Evolutionary conservation across 1,140 invertebrate species (phyloP).

Genomic region (Meloidogyne chitwoodi): DNA sequence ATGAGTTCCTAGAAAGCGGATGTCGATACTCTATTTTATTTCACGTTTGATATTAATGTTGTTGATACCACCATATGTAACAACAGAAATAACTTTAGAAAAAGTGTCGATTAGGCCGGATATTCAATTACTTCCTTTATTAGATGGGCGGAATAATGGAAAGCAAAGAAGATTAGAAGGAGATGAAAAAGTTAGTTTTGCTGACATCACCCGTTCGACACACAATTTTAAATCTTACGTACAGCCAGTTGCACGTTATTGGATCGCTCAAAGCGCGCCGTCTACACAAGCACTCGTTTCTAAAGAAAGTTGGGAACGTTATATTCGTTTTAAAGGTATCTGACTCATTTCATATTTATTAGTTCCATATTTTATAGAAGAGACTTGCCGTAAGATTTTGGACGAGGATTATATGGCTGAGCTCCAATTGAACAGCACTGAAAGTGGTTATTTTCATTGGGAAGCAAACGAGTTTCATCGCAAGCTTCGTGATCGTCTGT

Average conservation of each 20-base stretch:
- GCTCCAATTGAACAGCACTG: slow-evolving; percentile 11
- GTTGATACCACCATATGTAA: neutral
- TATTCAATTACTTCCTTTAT: neutral
- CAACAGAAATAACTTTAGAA: neutral
- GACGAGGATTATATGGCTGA: slow-evolving; percentile 12
- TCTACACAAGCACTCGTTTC: slow-evolving; percentile 13
- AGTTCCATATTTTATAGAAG: neutral
- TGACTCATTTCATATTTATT: neutral
- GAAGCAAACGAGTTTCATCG: slow-evolving; percentile 18
- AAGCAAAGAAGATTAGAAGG: neutral
- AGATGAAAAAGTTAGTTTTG: neutral
- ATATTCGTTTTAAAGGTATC: slow-evolving; percentile 1
- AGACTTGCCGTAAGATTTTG: slow-evolving; percentile 4
- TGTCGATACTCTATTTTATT: neutral
- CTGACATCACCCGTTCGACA: neutral
- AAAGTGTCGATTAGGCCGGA: neutral
- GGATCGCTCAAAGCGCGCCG: neutral
- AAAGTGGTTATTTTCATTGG: slow-evolving; percentile 19
- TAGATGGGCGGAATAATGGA: neutral
- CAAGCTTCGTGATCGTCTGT: neutral
- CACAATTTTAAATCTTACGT: neutral
- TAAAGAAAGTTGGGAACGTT: slow-evolving; percentile 9
- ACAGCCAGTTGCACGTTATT: neutral
- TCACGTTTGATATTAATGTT: neutral
- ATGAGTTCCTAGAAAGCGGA: neutral